Evolutionary conservation across 2,797 vertebrate species (phyloP).

Genomic region (Myripristis jacobus): DNA sequence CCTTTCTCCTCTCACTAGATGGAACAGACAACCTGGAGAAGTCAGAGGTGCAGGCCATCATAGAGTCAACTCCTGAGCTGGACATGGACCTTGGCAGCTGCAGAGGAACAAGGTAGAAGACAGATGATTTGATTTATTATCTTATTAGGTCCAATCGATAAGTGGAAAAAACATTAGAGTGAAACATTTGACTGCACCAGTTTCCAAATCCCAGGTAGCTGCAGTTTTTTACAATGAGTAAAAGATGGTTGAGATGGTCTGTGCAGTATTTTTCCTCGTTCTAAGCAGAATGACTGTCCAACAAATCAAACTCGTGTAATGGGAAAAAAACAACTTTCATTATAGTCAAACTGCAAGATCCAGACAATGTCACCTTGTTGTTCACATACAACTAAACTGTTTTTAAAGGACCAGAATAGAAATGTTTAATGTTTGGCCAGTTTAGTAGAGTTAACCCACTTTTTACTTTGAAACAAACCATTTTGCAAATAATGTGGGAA

Average conservation of each 20-base stretch:
- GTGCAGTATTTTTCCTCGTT: no score
- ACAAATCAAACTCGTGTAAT: no score
- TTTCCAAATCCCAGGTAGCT: background rate
- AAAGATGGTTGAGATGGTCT: background rate
- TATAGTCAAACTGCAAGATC: no score
- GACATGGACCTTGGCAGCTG: conserved; percentile 94
- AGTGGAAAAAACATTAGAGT: background rate
- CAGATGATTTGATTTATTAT: background rate
- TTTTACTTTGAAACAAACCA: no score
- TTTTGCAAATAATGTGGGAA: no score
- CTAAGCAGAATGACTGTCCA: no score
- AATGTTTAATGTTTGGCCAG: no score
- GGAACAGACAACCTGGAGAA: conserved; percentile 87
- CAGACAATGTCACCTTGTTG: no score
- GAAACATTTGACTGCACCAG: background rate
- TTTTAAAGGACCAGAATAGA: no score
- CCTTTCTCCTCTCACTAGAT: conserved; percentile 70
- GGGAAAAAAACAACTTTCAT: no score
- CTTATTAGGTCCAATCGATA: background rate
- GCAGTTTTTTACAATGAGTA: background rate
- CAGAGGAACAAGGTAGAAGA: conserved; percentile 89
- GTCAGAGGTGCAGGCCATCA: conserved; percentile 97
- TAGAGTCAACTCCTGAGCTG: conserved; percentile 97
- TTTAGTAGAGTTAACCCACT: no score
- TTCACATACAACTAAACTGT: no score